A percentile compares a stretch with the other conserved stretches of the same genome.
These are phyloP conservation scores for Dryobates pubescens DNA, from an alignment of 2,797 vertebrate species.

Conservation along the genomic window DNA sequence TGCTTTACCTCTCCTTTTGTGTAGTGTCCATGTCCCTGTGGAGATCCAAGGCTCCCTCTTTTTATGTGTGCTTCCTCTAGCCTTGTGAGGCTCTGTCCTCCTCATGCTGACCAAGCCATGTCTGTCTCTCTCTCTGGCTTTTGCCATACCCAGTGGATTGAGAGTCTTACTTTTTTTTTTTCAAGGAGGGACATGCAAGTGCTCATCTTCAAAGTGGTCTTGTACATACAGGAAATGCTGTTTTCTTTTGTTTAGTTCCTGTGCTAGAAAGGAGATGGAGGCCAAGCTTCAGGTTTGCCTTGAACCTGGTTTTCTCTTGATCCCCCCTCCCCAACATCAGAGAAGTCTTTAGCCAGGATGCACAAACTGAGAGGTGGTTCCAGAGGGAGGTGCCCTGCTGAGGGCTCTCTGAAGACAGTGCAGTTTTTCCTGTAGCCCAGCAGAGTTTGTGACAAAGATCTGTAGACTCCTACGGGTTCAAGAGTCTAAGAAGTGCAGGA, in stretches of 20 bases:
- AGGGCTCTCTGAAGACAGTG: neutral
- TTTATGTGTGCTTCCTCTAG: neutral
- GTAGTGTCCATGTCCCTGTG: neutral
- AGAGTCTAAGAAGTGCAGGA: neutral
- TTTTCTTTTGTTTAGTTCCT: neutral
- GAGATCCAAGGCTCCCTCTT: neutral
- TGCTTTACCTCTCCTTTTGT: neutral
- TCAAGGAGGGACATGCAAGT: neutral
- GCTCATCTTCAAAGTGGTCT: neutral
- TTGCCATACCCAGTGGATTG: neutral
- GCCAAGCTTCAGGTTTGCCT: neutral
- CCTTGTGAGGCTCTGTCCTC: neutral
- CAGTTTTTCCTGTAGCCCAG: neutral
- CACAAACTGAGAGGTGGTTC: neutral
- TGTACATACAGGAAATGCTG: neutral
- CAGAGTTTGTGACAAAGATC: neutral
- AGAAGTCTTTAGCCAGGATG: neutral
- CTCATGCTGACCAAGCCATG: neutral
- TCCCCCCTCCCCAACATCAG: neutral
- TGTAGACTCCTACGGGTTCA: neutral
- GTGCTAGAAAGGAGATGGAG: neutral
- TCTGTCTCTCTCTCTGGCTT: neutral
- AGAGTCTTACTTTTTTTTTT: neutral
- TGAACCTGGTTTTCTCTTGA: neutral
- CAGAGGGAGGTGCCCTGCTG: neutral